Evolutionary conservation across 2,888 invertebrate species (phyloP), one percentile per base, ranked within the genome.

Genomic region (Macropis europaea): DNA sequence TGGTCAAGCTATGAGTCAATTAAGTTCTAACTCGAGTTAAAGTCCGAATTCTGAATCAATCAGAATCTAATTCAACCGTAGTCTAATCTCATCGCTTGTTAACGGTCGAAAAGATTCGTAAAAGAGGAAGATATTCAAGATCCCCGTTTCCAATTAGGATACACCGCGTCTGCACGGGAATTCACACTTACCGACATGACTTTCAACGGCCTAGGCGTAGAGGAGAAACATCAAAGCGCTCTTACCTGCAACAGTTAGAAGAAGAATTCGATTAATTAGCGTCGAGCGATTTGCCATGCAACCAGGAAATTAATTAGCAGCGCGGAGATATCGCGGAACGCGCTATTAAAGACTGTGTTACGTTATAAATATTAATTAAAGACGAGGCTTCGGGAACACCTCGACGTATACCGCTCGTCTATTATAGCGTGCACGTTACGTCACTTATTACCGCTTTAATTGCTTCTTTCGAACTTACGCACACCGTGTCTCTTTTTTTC

Each of bases 171-270:
- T 28, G 36, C 13, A 7, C 68, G 9, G 7, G 17, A 28, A 71
- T 42, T 17, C 54, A 73, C 59, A 74, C 74, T 74, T 54, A 74
- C 74, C 75, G 52, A 38, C 63, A 45, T 11, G 56, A 22, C 15
- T 42, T 11, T 56, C 52, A 50, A 53, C 61, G 52, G 42, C 40
- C 32, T n/a, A 6, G 32, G 48, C 42, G 43, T 19, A 59, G 32
- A 9, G 57, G 26, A 61, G 61, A 66, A 60, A 56, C 75, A 67
- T 69, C 72, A 67, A 72, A 73, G 73, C 77, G 64, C 42, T 76
- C 87, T 87, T 86, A 87, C 87, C 87, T 86, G 86, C 6, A 86
- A 87, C 82, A 85, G 36, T 76, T 73, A 72, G 76, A 56, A 62
- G 30, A 67, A 72, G 30, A 53, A 53, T 68, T 68, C 57, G 52